Conservation (phyloP, 2,888 invertebrate genomes). For the Meta bourneti region DNA sequence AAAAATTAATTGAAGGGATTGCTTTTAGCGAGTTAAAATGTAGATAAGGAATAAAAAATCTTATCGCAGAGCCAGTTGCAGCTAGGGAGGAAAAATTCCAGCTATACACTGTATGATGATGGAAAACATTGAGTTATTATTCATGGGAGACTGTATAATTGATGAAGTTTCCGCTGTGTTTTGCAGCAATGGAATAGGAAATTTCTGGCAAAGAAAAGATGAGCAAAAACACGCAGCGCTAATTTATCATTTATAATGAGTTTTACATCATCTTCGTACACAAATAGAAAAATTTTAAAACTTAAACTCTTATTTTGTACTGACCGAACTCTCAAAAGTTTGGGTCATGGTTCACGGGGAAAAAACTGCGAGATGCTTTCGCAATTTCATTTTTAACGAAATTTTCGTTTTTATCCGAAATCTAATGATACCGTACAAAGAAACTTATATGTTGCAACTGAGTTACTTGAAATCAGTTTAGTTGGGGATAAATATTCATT, state of each 20-base stretch:
- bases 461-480: background rate
- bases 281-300: constrained; percentile 16
- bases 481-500: no score
- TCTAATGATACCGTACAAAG: background rate
- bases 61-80: constrained; percentile 22
- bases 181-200: constrained; percentile 26
- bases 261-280: constrained; percentile 45
- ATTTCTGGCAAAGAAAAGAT: constrained; percentile 47
- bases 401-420: background rate
- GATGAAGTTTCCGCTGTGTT: constrained; percentile 43
- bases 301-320: constrained; percentile 35
- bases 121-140: constrained; percentile 65
- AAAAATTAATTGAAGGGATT: constrained; percentile 40
- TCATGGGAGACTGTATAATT: constrained; percentile 63
- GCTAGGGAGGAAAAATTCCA: constrained; percentile 24
- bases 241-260: constrained; percentile 69
- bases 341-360: background rate
- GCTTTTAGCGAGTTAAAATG: constrained; percentile 35
- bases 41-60: constrained; percentile 36
- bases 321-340: background rate
- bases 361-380: background rate
- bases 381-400: background rate
- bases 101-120: constrained; percentile 54
- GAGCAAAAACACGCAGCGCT: constrained; percentile 44
- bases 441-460: background rate